A percentile compares a stretch with the other conserved stretches of the same genome.
phyloP scores from a whole-genome alignment of 2,797 vertebrate genomes.

The Poecilia wingei region DNA sequence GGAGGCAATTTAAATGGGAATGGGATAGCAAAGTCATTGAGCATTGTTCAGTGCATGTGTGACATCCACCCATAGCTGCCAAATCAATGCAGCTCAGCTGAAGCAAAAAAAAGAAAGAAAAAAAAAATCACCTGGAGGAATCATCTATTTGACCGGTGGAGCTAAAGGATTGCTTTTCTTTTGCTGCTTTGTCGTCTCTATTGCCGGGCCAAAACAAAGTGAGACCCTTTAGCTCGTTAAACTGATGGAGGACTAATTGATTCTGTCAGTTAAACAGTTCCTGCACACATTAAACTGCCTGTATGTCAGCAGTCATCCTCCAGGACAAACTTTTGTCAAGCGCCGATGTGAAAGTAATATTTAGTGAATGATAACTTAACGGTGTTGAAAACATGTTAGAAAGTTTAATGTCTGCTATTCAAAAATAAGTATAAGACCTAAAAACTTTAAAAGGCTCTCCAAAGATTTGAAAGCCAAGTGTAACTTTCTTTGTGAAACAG shows the following conservation, averaged over 20 bases:
- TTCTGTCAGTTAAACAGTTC: conserved; percentile 43
- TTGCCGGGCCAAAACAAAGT: conserved; percentile 58
- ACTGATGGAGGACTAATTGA: conserved; percentile 50
- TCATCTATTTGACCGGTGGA: conserved; percentile 90
- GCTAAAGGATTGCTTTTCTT: conserved; percentile 80
- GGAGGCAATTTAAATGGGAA: conserved; percentile 99
- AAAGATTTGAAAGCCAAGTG: background rate
- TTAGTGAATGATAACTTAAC: background rate
- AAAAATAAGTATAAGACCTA: background rate
- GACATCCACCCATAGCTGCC: conserved; percentile 94
- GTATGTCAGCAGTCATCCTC: conserved; percentile 8
- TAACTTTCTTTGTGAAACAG: conserved; percentile 1
- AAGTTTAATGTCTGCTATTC: background rate
- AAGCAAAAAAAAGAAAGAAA: conserved; percentile 82
- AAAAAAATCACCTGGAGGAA: conserved; percentile 95
- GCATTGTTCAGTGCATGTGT: conserved; percentile 90
- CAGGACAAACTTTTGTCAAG: background rate
- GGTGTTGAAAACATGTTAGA: background rate
- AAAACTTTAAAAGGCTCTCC: background rate
- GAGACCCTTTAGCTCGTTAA: conserved; percentile 60
- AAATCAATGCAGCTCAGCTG: conserved; percentile 96
- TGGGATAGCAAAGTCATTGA: conserved; percentile 91
- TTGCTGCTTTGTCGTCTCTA: conserved; percentile 40
- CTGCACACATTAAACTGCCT: conserved; percentile 17
- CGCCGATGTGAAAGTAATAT: conserved; percentile 1